A percentile compares a stretch with the other conserved stretches of the same genome.
Conservation (phyloP, 2,113 vertebrate species). For the Peromyscus maniculatus region DNA sequence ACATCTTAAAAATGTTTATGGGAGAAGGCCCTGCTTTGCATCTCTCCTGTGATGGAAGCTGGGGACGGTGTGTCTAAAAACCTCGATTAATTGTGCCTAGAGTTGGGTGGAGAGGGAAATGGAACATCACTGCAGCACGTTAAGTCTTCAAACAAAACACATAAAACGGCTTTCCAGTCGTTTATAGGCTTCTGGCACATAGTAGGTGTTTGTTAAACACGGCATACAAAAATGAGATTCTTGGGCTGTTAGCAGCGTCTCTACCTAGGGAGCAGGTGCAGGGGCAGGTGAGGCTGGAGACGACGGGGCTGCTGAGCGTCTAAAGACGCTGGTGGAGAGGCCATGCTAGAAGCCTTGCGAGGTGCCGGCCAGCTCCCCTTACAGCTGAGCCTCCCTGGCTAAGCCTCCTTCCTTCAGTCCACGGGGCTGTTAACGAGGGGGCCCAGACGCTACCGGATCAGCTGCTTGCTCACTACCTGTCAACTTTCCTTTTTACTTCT, state of each 20-base stretch:
- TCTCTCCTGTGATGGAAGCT: not conserved
- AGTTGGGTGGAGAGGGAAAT: not conserved
- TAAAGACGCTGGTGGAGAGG: not conserved
- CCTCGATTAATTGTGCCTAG: not conserved
- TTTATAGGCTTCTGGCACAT: constrained; percentile 58
- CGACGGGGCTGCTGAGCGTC: not conserved
- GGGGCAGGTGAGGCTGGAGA: not conserved
- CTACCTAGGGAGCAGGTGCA: not conserved
- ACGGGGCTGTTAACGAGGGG: not conserved
- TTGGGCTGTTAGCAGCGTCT: not conserved
- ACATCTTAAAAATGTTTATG: constrained; percentile 60
- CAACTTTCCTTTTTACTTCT: constrained; percentile 75
- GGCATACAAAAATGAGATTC: not conserved
- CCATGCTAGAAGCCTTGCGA: not conserved
- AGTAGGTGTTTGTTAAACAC: constrained; percentile 47
- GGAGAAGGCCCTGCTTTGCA: constrained; percentile 31
- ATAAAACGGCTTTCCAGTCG: not conserved
- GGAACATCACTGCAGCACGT: not conserved
- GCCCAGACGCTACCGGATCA: not conserved
- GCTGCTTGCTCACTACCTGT: not conserved
- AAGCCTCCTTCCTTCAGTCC: not conserved
- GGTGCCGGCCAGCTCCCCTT: no score
- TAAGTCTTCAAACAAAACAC: constrained; percentile 45
- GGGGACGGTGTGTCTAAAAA: not conserved
- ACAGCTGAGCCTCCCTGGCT: not conserved